These are phyloP conservation scores for Pterocles orientalis DNA, from an alignment of 2,113 vertebrate genomes.

Conservation along the genomic window DNA sequence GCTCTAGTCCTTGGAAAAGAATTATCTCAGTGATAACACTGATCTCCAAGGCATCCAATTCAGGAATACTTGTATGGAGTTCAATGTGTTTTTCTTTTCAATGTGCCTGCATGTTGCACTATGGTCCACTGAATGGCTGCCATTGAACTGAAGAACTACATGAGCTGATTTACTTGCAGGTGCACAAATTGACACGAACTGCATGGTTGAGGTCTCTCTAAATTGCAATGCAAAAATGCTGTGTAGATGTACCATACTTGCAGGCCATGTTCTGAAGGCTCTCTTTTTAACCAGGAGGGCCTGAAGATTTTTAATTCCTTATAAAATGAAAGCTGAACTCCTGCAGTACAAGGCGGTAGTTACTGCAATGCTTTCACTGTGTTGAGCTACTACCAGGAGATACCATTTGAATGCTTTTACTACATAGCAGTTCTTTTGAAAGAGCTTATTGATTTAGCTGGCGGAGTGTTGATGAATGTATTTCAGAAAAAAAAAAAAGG, in stretches of 20 bases:
- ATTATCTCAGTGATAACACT: not conserved
- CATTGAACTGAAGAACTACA: not conserved
- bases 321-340: not conserved
- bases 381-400: not conserved
- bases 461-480: not conserved
- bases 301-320: not conserved
- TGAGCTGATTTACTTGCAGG: not conserved
- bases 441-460: not conserved
- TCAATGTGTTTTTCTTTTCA: not conserved
- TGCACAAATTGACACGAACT: not conserved
- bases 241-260: not conserved
- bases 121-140: not conserved
- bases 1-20: not conserved
- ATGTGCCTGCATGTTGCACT: not conserved
- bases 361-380: not conserved
- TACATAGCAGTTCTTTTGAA: not conserved
- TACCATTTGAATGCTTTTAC: not conserved
- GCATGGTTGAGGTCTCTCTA: not conserved
- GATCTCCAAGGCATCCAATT: not conserved
- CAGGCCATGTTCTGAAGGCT: not conserved
- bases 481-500: not conserved
- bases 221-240: not conserved
- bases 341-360: not conserved
- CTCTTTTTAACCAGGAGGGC: not conserved
- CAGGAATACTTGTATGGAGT: not conserved